Evolutionary conservation across 1,140 invertebrate species (phyloP).

Genomic region (Dryas iulia): DNA sequence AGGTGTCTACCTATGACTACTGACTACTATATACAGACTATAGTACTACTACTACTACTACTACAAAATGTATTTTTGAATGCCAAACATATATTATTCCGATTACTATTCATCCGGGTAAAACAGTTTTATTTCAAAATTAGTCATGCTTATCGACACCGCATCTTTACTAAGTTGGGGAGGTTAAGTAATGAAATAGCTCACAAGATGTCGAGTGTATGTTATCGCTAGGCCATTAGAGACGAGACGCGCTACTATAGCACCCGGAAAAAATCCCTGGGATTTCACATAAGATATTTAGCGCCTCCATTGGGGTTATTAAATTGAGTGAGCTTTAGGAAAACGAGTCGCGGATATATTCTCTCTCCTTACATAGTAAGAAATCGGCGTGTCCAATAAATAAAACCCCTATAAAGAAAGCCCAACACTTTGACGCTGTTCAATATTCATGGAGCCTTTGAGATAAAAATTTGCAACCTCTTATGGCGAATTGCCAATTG

Average conservation of each 20-base stretch:
- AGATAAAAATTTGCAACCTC: constrained; percentile 55
- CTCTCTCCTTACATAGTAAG: constrained; percentile 43
- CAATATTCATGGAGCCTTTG: constrained; percentile 42
- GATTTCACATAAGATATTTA: constrained; percentile 70
- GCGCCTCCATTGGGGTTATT: constrained; percentile 72
- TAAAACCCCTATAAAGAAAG: constrained; percentile 60
- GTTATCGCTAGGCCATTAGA: constrained; percentile 57
- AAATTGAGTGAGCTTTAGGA: constrained; percentile 73
- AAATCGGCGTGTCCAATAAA: constrained; percentile 64
- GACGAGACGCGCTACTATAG: constrained; percentile 39
- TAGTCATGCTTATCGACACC: constrained; percentile 63
- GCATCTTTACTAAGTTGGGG: constrained; percentile 55
- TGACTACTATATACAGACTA: too few species aligned
- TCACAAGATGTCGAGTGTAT: constrained; percentile 55
- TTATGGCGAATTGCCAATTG: constrained; percentile 61
- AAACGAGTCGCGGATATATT: constrained; percentile 67
- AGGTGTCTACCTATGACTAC: too few species aligned
- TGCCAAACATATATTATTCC: too few species aligned
- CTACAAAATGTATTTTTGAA: too few species aligned
- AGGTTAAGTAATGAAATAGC: constrained; percentile 76
- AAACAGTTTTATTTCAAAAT: too few species aligned
- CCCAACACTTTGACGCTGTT: constrained; percentile 64
- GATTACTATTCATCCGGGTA: too few species aligned
- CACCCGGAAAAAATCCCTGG: constrained; percentile 53
- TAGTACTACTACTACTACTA: too few species aligned